Conservation (phyloP, 2,888 invertebrate genomes). For the Eulithis testata region DNA sequence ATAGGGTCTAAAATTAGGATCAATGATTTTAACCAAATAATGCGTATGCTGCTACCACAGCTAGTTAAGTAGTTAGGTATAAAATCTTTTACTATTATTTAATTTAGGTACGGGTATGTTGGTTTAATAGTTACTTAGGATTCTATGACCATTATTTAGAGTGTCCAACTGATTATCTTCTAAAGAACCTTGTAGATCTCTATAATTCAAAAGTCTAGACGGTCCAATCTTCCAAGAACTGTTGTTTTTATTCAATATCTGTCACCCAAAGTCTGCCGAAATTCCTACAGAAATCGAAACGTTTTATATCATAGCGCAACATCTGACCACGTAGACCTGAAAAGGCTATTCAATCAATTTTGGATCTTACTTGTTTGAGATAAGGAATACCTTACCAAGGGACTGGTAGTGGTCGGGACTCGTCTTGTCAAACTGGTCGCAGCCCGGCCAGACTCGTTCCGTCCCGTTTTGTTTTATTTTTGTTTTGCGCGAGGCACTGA, state of each 20-base stretch:
- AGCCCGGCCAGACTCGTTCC: conserved; percentile 68
- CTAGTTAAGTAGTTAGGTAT: too few relatives aligned
- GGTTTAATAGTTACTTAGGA: too few relatives aligned
- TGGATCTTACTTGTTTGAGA: conserved; percentile 39
- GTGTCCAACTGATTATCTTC: too few relatives aligned
- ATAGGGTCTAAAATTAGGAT: too few relatives aligned
- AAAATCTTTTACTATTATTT: too few relatives aligned
- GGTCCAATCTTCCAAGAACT: conserved; percentile 14
- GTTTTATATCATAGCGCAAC: conserved; percentile 73
- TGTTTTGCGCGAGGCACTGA: conserved; percentile 81
- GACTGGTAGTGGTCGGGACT: conserved; percentile 65
- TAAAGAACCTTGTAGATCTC: too few relatives aligned
- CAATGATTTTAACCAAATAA: too few relatives aligned
- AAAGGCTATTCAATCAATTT: conserved; percentile 30
- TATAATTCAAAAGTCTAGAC: conserved; percentile 20
- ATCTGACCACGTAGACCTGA: conserved; percentile 13
- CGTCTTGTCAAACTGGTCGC: conserved; percentile 73
- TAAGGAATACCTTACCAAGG: conserved; percentile 44
- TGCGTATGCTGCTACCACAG: too few relatives aligned
- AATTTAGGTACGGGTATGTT: too few relatives aligned
- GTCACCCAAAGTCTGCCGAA: conserved; percentile 54
- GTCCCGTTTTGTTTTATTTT: conserved; percentile 79
- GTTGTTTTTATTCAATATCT: conserved; percentile 42
- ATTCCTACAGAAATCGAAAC: conserved; percentile 83
- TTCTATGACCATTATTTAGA: too few relatives aligned